Conservation (phyloP, 2,113 vertebrate genomes). For the Oxygymnocypris stewartii region DNA sequence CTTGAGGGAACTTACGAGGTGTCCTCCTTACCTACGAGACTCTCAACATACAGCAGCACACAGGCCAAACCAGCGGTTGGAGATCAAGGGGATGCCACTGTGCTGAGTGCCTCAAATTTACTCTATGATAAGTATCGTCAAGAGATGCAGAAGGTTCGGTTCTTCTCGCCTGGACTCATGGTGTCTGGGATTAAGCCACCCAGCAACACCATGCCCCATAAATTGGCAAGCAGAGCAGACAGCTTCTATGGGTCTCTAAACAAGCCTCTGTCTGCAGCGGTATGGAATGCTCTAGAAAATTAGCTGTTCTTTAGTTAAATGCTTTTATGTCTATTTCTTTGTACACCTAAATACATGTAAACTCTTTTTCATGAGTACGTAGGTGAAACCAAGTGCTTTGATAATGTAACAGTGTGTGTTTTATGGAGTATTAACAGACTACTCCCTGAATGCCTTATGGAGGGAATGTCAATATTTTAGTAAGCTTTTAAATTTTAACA, state of each 20-base stretch:
- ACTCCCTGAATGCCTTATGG: neutral
- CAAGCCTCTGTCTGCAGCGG: constrained; percentile 73
- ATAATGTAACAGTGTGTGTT: neutral
- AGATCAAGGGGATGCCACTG: constrained; percentile 72
- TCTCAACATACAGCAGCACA: constrained; percentile 68
- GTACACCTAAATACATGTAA: neutral
- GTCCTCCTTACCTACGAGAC: constrained; percentile 78
- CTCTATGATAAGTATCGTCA: constrained; percentile 88
- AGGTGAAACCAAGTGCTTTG: neutral
- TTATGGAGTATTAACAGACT: neutral
- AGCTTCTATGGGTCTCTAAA: constrained; percentile 74
- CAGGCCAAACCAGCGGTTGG: constrained; percentile 67
- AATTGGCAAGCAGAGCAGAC: constrained; percentile 76
- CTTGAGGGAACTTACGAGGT: constrained; percentile 80
- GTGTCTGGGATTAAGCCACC: constrained; percentile 84
- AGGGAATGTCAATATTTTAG: neutral
- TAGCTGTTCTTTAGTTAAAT: neutral
- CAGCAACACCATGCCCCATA: constrained; percentile 82
- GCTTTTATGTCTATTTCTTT: neutral
- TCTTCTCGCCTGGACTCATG: constrained; percentile 78
- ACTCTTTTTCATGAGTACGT: neutral
- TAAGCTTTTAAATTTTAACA: neutral
- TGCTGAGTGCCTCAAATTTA: constrained; percentile 76
- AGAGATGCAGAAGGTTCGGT: constrained; percentile 82
- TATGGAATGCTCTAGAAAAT: constrained; percentile 52